Evolutionary conservation across 2,888 invertebrate species (phyloP).

Genomic region (Ichneumoninae sp.): DNA sequence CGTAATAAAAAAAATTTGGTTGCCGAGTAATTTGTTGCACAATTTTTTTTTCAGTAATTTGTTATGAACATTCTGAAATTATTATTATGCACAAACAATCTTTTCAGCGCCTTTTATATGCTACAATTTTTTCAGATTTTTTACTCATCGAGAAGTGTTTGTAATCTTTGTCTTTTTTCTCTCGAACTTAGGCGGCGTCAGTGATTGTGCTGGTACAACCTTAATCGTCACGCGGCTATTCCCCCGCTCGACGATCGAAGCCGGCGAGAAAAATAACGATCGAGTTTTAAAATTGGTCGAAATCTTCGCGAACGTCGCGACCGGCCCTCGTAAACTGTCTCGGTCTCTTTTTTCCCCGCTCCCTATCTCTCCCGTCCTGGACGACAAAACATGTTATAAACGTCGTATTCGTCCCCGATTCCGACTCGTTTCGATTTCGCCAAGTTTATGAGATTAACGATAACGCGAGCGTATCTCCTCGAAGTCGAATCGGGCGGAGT

Average conservation of each 20-base stretch:
- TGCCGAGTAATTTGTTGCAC: no score
- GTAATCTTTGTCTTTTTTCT: no score
- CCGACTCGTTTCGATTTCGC: conserved; percentile 57
- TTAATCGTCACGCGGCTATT: not conserved
- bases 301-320: not conserved
- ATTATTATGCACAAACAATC: no score
- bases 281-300: not conserved
- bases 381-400: conserved; percentile 67
- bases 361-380: conserved; percentile 26
- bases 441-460: conserved; percentile 68
- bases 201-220: not conserved
- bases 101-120: no score
- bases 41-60: no score
- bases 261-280: conserved; percentile 30
- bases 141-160: no score
- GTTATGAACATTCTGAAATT: no score
- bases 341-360: conserved; percentile 37
- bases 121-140: no score
- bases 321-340: conserved; percentile 59
- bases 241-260: not conserved
- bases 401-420: conserved; percentile 65
- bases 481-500: conserved; percentile 37
- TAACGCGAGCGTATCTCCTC: conserved; percentile 58
- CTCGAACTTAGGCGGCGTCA: no score
- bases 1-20: no score